Evolutionary conservation across 2,797 vertebrate species (phyloP).

Genomic region (Acanthopagrus latus): DNA sequence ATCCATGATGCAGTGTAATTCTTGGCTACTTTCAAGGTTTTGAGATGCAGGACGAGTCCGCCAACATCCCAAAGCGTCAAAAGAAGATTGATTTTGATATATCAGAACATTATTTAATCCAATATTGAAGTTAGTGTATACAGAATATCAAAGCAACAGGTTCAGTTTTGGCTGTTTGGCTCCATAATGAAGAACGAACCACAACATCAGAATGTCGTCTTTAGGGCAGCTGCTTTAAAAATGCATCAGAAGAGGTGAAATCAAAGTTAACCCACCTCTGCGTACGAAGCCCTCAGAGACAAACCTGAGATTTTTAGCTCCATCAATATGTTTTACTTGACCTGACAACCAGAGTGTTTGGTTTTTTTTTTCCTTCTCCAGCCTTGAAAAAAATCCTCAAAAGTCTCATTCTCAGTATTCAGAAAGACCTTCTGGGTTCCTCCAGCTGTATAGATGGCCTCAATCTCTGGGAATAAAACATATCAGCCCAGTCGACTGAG

Average conservation of each 20-base stretch:
- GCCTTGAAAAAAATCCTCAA: not conserved
- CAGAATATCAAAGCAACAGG: no score
- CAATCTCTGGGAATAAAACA: slow-evolving; percentile 3
- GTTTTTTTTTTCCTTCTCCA: not conserved
- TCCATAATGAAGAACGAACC: not conserved
- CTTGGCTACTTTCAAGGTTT: not conserved
- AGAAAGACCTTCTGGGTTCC: not conserved
- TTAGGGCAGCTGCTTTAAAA: not conserved
- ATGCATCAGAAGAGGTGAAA: not conserved
- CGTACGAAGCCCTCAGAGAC: not conserved
- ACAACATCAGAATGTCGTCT: slow-evolving; percentile 9
- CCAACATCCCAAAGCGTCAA: no score
- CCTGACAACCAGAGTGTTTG: not conserved
- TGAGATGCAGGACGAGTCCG: no score
- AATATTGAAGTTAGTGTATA: no score
- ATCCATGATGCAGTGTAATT: not conserved
- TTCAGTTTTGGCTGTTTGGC: not conserved
- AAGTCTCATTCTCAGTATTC: not conserved
- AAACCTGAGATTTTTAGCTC: not conserved
- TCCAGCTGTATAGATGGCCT: not conserved
- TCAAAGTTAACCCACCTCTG: not conserved
- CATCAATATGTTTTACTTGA: not conserved
- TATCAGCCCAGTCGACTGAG: not conserved
- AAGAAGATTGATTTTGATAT: no score
- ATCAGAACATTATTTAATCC: no score